These are phyloP conservation scores for Pogonocichla stellata DNA, from an alignment of 2,113 vertebrate genomes.

Conservation along the genomic window DNA sequence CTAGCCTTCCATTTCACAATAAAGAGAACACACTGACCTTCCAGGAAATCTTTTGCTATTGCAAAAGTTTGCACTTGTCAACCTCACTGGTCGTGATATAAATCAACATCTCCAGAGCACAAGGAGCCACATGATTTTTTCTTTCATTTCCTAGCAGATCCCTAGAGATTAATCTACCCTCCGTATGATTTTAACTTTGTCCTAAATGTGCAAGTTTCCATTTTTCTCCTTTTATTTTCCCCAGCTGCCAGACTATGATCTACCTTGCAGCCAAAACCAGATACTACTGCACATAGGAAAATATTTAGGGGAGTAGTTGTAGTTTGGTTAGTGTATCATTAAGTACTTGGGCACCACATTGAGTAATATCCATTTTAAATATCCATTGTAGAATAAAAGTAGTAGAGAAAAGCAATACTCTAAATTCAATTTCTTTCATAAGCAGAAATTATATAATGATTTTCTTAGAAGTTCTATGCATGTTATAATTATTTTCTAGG, in stretches of 20 bases:
- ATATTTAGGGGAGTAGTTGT: background rate
- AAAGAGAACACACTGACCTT: background rate
- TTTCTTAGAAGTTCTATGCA: background rate
- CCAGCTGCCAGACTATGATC: background rate
- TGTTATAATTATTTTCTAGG: background rate
- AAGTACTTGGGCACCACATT: background rate
- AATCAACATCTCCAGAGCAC: background rate
- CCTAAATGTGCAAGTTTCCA: conserved; percentile 22
- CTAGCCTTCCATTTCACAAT: background rate
- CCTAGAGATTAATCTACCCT: background rate
- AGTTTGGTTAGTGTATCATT: background rate
- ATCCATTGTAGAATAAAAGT: background rate
- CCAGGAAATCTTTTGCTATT: background rate
- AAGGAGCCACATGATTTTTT: conserved; percentile 31
- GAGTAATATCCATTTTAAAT: background rate
- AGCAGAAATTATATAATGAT: background rate
- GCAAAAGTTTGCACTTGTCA: conserved; percentile 23
- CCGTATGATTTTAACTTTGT: conserved; percentile 36
- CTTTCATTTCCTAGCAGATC: conserved; percentile 43
- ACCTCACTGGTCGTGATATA: background rate
- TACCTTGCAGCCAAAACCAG: background rate
- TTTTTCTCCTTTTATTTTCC: background rate
- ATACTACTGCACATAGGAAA: background rate
- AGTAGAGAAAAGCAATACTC: background rate
- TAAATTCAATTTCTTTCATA: background rate